Evolutionary conservation across 1,140 invertebrate genomes (phyloP).

Genomic region (Drosophila cardini): DNA sequence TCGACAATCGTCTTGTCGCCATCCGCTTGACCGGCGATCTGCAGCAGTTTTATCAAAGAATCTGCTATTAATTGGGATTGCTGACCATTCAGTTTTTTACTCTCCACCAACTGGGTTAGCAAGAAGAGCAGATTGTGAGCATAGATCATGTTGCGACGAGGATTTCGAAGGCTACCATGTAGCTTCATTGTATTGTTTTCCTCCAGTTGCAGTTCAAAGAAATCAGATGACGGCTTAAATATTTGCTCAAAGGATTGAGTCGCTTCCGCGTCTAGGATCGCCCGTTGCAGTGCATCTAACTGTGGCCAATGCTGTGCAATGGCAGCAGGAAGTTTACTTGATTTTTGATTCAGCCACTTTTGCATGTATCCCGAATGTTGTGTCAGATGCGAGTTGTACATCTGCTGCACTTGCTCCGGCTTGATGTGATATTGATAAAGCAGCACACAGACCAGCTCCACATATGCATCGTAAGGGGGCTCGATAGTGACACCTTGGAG

Average conservation of each 20-base stretch:
- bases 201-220: conserved; percentile 60
- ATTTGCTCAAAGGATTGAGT: conserved; percentile 44
- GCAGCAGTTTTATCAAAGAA: conserved; percentile 63
- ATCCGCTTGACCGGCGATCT: conserved; percentile 63
- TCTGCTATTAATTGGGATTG: conserved; percentile 56
- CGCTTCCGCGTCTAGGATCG: conserved; percentile 23
- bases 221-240: conserved; percentile 35
- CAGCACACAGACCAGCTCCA: conserved; percentile 72
- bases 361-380: conserved; percentile 59
- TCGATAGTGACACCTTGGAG: conserved; percentile 65
- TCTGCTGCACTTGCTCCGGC: conserved; percentile 60
- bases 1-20: conserved; percentile 3
- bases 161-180: conserved; percentile 52
- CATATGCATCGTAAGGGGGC: conserved; percentile 65
- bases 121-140: conserved; percentile 69
- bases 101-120: conserved; percentile 48
- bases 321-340: conserved; percentile 24
- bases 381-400: conserved; percentile 56
- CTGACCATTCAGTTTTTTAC: conserved; percentile 37
- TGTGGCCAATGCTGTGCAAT: conserved; percentile 45
- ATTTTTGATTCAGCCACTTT: conserved; percentile 44
- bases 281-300: conserved; percentile 34
- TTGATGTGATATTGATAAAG: conserved; percentile 76
- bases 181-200: conserved; percentile 55
- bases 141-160: conserved; percentile 70